Evolutionary conservation across 2,113 vertebrate genomes (phyloP), one percentile per base, ranked within the genome.

Genomic region (Perccottus glenii): DNA sequence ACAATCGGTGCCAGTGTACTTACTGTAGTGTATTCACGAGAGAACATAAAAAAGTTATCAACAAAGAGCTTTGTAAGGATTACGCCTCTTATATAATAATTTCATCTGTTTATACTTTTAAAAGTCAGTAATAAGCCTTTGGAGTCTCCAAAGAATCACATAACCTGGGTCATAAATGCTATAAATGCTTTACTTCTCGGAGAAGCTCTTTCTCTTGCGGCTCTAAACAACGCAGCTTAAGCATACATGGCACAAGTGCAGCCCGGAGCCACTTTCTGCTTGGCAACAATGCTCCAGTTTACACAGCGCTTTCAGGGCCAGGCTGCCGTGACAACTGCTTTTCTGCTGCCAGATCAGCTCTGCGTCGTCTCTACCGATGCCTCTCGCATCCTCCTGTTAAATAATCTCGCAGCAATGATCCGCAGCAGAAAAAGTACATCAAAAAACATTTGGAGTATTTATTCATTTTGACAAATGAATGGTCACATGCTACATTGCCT

Each of bases 391-490:
- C 19, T 75, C 66, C 49, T 2, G 33, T 60, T 83, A 79, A 80
- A 84, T 47, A 67, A 64, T 55, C 43, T 14, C 49, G 79, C 80
- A 63, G 67, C 35, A 1, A 55, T 47, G 68, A 64, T 56, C 44
- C 55, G 77, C 77, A 67, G 64, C n/a, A 0, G 75, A 70, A 81
- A n/a, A 73, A 77, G 69, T 32, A 53, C 11, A 73, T 78, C 62
- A 82, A 61, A 76, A 45, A 49, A 47, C 57, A 75, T 32, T 42
- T 11, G 7, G 57, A 60, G 57, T 53, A 52, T 59, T 61, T 52
- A 76, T 87, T 80, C 81, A 75, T 84, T 82, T 80, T 84, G 75
- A 82, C 78, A 73, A 87, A 77, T 67, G 71, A 75, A 35, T 6
- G 44, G 75, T 82, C 71, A 79, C 71, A 81, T 65, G 82, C 75